Conservation (phyloP, 2,888 invertebrate species). For the Euplexia lucipara region DNA sequence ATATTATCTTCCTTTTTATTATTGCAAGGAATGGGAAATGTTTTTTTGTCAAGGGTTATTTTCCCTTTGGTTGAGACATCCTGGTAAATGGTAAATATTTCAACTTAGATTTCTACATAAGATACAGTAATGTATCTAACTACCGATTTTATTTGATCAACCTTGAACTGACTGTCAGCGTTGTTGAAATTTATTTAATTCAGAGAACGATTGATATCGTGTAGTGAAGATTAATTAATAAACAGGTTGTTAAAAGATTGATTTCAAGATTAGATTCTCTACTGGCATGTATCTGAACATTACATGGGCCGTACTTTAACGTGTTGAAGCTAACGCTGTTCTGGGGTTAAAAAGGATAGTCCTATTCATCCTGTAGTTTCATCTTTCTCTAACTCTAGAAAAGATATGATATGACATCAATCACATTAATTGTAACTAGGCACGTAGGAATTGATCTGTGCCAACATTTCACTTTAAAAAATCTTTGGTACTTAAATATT, state of each 20-base stretch:
- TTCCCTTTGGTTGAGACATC: no score
- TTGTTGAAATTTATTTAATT: constrained; percentile 32
- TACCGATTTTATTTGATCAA: constrained; percentile 16
- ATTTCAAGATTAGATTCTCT: constrained; percentile 4
- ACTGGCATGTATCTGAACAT: constrained; percentile 7
- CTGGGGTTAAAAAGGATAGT: not conserved
- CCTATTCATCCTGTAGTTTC: no score
- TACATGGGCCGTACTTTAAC: not conserved
- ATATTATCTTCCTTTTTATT: no score
- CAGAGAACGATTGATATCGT: constrained; percentile 26
- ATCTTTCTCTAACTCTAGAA: no score
- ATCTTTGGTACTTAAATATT: no score
- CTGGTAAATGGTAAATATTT: not conserved
- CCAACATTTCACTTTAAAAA: no score
- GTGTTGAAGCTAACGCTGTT: no score
- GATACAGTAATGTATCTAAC: not conserved
- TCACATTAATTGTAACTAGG: no score
- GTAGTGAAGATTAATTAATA: constrained; percentile 29
- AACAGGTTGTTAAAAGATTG: constrained; percentile 14
- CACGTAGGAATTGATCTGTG: no score
- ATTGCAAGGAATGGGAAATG: no score
- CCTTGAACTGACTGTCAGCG: constrained; percentile 23
- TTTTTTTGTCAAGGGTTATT: no score
- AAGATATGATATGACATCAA: no score
- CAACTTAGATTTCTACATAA: not conserved